Conservation (phyloP, 2,888 invertebrate genomes). For the Hypena proboscidalis region DNA sequence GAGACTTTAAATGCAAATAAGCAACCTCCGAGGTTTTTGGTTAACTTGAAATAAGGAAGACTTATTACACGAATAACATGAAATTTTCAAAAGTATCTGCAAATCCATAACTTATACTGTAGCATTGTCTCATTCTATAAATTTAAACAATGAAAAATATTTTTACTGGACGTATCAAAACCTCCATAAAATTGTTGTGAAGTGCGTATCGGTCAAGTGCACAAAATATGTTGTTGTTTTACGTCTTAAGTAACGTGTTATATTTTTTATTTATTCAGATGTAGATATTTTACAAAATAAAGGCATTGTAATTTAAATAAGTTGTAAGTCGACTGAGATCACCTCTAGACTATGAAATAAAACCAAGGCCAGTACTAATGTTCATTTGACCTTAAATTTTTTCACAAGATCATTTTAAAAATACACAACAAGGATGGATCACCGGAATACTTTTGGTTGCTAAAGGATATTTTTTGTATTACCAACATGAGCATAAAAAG, state of each 20-base stretch:
- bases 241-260: slow-evolving; percentile 3
- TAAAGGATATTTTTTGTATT: slow-evolving; percentile 33
- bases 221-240: not conserved
- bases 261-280: slow-evolving; percentile 51
- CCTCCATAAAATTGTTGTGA: too few relatives aligned
- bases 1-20: not conserved
- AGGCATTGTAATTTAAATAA: slow-evolving; percentile 73
- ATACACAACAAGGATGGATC: slow-evolving; percentile 43
- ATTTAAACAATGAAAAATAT: too few relatives aligned
- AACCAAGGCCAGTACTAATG: slow-evolving; percentile 69
- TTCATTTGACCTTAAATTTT: slow-evolving; percentile 68
- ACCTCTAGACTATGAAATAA: slow-evolving; percentile 69
- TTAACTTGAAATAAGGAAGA: too few relatives aligned
- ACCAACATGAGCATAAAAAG: slow-evolving; percentile 10
- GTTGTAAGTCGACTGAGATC: slow-evolving; percentile 66
- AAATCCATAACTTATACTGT: too few relatives aligned
- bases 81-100: too few relatives aligned
- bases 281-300: slow-evolving; percentile 59
- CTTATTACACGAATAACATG: too few relatives aligned
- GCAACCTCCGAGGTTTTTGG: too few relatives aligned
- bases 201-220: too few relatives aligned
- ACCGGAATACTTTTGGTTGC: slow-evolving; percentile 27
- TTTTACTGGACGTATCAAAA: too few relatives aligned
- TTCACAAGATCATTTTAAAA: slow-evolving; percentile 56
- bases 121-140: too few relatives aligned